Percentiles rank a stretch among this genome's conserved stretches.
Conservation (phyloP, 1,140 invertebrate genomes). For the Aphaenogaster rudis region DNA sequence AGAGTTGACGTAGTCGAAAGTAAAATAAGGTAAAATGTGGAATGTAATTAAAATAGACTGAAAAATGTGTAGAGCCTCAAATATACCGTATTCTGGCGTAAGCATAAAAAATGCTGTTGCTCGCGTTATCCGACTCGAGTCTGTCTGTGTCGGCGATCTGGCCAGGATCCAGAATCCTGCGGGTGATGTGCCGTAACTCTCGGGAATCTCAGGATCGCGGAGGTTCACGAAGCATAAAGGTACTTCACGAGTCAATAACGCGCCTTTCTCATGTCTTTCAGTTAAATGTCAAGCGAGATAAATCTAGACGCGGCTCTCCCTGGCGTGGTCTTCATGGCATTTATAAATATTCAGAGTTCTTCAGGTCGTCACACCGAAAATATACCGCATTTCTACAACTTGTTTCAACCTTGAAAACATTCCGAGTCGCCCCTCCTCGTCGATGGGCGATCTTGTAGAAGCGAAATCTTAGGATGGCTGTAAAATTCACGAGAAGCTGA, state of each 20-base stretch:
- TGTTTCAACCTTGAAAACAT: neutral
- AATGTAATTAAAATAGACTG: neutral
- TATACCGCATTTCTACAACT: slow-evolving; percentile 10
- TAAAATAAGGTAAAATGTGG: neutral
- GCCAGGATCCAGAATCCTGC: slow-evolving; percentile 19
- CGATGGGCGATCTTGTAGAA: neutral
- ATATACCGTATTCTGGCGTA: neutral
- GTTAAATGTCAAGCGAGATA: slow-evolving; percentile 64
- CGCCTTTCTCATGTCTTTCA: neutral
- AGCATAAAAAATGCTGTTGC: neutral
- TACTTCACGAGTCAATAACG: slow-evolving; percentile 35
- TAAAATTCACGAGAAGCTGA: neutral
- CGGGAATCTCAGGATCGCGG: slow-evolving; percentile 18
- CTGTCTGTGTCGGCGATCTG: neutral
- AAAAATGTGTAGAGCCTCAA: neutral
- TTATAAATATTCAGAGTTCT: slow-evolving; percentile 60
- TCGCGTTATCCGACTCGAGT: neutral
- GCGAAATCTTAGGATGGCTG: slow-evolving; percentile 11
- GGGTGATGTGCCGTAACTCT: slow-evolving; percentile 1
- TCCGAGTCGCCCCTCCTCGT: neutral
- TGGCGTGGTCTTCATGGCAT: neutral
- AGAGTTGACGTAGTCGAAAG: neutral
- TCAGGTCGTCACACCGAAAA: slow-evolving; percentile 31
- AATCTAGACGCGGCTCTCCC: neutral
- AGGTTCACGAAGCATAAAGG: neutral